Conservation (phyloP, 2,113 vertebrate genomes). For the Xiphorhynchus elegans region DNA sequence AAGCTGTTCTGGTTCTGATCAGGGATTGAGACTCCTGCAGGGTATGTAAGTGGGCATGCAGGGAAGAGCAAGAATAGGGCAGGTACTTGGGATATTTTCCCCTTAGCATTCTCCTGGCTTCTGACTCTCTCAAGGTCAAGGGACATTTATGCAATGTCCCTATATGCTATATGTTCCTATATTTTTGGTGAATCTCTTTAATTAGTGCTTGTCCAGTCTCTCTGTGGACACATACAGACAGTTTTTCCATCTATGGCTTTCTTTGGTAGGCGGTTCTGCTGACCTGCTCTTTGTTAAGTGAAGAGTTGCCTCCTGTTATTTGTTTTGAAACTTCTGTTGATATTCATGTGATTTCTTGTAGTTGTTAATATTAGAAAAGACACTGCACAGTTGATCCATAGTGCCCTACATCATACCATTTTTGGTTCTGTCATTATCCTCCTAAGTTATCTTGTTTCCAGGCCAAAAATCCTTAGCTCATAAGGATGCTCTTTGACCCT, state of each 20-base stretch:
- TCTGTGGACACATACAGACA: background rate
- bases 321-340: background rate
- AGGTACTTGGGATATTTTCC: background rate
- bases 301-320: background rate
- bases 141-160: background rate
- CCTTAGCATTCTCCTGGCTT: background rate
- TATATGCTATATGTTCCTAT: background rate
- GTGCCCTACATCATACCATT: background rate
- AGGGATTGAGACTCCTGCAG: background rate
- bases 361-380: background rate
- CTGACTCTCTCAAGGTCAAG: background rate
- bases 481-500: background rate
- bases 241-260: background rate
- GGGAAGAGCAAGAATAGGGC: background rate
- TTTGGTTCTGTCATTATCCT: background rate
- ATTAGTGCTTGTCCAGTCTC: background rate
- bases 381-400: background rate
- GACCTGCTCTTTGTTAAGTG: background rate
- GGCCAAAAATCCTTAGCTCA: background rate
- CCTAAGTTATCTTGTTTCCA: background rate
- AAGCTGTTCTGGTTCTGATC: background rate
- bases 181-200: background rate
- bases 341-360: accelerated
- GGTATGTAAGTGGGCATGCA: background rate
- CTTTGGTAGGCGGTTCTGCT: background rate